phyloP scores from a whole-genome alignment of 2,888 invertebrate species.

The Drosophila paracracens region DNA sequence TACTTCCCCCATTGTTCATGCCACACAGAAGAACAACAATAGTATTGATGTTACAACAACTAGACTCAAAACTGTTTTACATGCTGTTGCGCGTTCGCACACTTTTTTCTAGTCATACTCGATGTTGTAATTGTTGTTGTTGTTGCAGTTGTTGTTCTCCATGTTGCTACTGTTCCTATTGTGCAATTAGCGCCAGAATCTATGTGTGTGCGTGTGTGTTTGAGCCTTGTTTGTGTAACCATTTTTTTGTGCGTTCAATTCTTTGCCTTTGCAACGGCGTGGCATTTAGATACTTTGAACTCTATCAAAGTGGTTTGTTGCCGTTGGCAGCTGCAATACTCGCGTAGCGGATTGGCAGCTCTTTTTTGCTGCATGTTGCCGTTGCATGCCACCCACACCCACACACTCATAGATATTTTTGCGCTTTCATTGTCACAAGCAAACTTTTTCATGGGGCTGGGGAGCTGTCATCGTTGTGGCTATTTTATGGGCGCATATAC shows the following conservation, averaged over 20 bases:
- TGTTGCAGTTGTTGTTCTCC: slow-evolving; percentile 36
- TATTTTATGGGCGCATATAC: slow-evolving; percentile 73
- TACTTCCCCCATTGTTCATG: not conserved
- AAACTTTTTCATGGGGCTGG: slow-evolving; percentile 21
- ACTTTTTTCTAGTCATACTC: slow-evolving; percentile 52
- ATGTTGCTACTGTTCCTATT: slow-evolving; percentile 54
- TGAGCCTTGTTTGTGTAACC: slow-evolving; percentile 38
- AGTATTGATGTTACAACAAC: slow-evolving; percentile 32
- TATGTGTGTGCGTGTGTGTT: slow-evolving; percentile 17
- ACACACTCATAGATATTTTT: slow-evolving; percentile 51
- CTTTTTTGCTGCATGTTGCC: slow-evolving; percentile 15
- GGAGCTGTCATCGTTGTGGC: slow-evolving; percentile 66
- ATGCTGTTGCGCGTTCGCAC: slow-evolving; percentile 69
- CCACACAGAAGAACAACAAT: slow-evolving; percentile 19
- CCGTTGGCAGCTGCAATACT: slow-evolving; percentile 57
- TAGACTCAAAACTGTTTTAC: slow-evolving; percentile 63
- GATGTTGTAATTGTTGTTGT: slow-evolving; percentile 18
- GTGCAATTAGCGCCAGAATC: slow-evolving; percentile 67
- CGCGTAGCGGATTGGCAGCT: slow-evolving; percentile 26
- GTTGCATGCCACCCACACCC: slow-evolving; percentile 28
- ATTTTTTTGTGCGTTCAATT: slow-evolving; percentile 19
- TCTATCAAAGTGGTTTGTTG: slow-evolving; percentile 69
- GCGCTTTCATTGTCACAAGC: slow-evolving; percentile 33
- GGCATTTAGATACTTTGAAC: slow-evolving; percentile 72
- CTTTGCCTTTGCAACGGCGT: slow-evolving; percentile 38